Evolutionary conservation across 2,797 vertebrate genomes (phyloP), one percentile per base, ranked within the genome.

Genomic region (Gymnothorax reevesii): DNA sequence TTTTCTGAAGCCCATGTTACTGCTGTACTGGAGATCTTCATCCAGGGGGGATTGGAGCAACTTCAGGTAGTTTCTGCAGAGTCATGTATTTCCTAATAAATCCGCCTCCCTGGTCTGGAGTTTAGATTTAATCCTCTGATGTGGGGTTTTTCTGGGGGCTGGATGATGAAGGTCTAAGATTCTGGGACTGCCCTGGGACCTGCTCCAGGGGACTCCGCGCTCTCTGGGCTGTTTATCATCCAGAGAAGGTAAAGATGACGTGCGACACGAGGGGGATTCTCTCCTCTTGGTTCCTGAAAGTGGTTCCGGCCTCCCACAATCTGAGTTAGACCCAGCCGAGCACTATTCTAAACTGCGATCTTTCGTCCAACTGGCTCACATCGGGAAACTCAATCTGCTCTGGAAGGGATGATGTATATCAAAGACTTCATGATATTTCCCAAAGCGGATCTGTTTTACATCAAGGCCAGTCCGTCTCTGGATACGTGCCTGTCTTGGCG

Each of bases 1-100:
- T 69, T 84, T 84, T 84, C 71, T 84, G 49, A 2, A 10, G 42
- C 57, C 49, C 49, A 66, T 20, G 55, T 80, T 80, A 7, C 7
- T 57, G 71, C 27, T 71, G 54, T 0, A 66, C 83, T 9, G n/a
- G 42, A 79, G 6, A 15, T 42, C 22, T 71, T 87, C 59, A 87
- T 87, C 73, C 54, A 49, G 22, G 54, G 71, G 33, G 83, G 86
- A 84, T 84, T 66, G 57, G 77, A 87, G 60, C 59, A 22, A 75
- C 54, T 87, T 49, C 71, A 87, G 86, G 86, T 87, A 59, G 66
- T 84, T 84, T 80, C 25, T 49, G 25, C 57, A 55, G 15, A 8
- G 57, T 57, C 20, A 60, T 60, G 42, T 57, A 83, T 57, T 22
- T 77, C 15, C 83, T 80, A 17, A 49, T 83, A 79, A 87, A 84